Evolutionary conservation across 2,888 invertebrate genomes (phyloP).

Genomic region (Slavum lentiscoides): DNA sequence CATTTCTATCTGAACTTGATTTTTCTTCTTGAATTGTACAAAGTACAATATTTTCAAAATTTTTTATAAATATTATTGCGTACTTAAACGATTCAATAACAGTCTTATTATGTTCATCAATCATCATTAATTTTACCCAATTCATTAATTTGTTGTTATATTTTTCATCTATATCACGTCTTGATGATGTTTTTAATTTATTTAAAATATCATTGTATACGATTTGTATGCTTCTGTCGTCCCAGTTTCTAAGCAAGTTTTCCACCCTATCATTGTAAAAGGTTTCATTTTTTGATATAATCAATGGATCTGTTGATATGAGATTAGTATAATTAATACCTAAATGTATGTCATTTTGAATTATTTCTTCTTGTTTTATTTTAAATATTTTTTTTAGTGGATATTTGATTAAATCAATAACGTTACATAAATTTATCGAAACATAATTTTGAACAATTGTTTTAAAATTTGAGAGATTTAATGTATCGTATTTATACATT

Average conservation of each 20-base stretch:
- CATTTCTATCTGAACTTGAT: background rate
- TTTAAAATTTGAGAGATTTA: background rate
- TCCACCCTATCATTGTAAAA: background rate
- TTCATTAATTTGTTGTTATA: background rate
- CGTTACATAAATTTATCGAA: background rate
- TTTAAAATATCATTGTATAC: constrained; percentile 5
- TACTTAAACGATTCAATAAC: background rate
- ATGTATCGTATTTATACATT: constrained; percentile 19
- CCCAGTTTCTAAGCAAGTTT: background rate
- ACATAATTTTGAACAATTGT: constrained; percentile 2
- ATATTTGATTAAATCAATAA: background rate
- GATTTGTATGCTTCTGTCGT: background rate
- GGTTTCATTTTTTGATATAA: background rate
- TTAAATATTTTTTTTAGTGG: background rate
- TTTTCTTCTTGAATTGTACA: background rate
- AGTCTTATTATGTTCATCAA: constrained; percentile 12
- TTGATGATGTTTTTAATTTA: background rate
- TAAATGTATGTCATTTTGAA: background rate
- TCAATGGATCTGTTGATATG: background rate
- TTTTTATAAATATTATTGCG: background rate
- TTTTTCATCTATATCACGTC: background rate
- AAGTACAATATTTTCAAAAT: constrained; percentile 3
- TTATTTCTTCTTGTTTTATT: constrained; percentile 10
- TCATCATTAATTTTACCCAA: constrained; percentile 1
- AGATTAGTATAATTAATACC: background rate